Conservation (phyloP, 2,797 vertebrate genomes). For the Pipistrellus pygmaeus region DNA sequence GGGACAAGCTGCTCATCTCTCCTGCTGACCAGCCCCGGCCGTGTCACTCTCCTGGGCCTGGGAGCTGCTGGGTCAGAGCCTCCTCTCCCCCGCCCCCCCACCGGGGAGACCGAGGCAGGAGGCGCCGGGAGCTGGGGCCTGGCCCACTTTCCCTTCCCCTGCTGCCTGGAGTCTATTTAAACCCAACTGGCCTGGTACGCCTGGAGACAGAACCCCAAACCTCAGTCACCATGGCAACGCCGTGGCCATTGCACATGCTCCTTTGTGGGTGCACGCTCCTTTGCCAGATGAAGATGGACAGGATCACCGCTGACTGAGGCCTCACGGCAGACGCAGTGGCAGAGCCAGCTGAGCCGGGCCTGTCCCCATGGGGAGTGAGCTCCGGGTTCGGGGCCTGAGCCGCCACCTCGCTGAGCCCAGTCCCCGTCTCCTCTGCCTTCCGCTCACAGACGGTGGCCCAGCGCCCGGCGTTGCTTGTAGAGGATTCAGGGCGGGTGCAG, state of each 20-base stretch:
- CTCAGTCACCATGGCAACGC: constrained; percentile 83
- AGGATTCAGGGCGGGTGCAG: no score
- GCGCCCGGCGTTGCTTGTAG: no score
- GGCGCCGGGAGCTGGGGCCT: no score
- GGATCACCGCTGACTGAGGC: constrained; percentile 75
- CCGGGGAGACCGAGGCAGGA: no score
- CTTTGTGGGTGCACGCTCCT: no score
- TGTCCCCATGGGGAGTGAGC: background rate
- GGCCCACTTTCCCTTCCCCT: background rate
- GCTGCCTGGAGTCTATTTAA: background rate
- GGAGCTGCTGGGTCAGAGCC: background rate
- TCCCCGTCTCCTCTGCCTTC: background rate
- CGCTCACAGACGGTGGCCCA: background rate
- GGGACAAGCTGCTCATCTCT: background rate
- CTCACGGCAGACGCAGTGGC: background rate
- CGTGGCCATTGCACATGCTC: background rate
- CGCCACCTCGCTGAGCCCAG: no score
- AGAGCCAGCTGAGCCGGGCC: background rate
- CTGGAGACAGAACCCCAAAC: constrained; percentile 31
- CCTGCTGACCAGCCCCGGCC: background rate
- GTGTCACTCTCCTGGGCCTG: background rate
- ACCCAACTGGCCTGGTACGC: background rate
- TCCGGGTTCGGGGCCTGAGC: accelerated
- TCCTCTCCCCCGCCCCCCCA: no score
- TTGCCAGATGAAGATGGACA: constrained; percentile 77